These are phyloP conservation scores for Papilio glaucus DNA, from an alignment of 1,140 invertebrate species.

Conservation along the genomic window DNA sequence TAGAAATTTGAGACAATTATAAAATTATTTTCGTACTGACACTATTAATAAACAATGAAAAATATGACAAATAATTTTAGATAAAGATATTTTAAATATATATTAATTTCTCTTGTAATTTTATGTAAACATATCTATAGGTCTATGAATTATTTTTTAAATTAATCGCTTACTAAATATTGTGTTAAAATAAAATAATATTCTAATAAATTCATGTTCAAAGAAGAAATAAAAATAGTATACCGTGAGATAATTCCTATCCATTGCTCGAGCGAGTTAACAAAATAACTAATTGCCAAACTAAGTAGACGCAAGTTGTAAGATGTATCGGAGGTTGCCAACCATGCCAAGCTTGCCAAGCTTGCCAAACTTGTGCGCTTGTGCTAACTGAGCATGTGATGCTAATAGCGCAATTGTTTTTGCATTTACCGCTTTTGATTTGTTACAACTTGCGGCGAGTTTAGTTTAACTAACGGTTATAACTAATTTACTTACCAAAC, in stretches of 20 bases:
- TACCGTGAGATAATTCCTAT: not conserved
- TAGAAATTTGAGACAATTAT: no score
- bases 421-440: conserved; percentile 38
- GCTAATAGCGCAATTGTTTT: conserved; percentile 55
- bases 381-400: conserved; percentile 48
- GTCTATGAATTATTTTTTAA: no score
- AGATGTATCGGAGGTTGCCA: conserved; percentile 45
- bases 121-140: no score
- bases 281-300: conserved; percentile 53
- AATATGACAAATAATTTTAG: no score
- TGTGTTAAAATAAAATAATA: no score
- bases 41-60: no score
- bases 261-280: conserved; percentile 44
- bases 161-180: no score
- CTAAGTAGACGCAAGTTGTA: conserved; percentile 45
- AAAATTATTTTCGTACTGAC: no score
- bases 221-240: no score
- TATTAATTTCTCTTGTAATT: no score
- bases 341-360: conserved; percentile 34
- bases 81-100: no score
- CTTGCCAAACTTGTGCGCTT: conserved; percentile 24
- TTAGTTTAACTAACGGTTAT: not conserved
- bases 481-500: not conserved
- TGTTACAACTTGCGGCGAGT: not conserved
- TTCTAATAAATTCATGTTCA: no score